Evolutionary conservation across 35 echinoderm and acorn worm genomes (phyloP), one percentile per base, ranked within the genome.

Genomic region (Apostichopus parvimensis): DNA sequence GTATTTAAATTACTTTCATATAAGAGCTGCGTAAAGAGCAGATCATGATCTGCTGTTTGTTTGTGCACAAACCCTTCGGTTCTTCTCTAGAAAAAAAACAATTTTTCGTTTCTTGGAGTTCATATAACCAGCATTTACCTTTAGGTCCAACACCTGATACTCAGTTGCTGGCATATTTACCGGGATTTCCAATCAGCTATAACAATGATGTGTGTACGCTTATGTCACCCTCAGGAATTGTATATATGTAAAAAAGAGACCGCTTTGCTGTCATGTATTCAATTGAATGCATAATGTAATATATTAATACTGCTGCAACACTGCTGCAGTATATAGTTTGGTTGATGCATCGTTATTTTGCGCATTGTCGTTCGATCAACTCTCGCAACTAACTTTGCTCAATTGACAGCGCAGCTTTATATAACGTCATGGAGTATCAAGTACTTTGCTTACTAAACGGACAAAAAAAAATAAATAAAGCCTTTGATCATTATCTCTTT

Each of bases 401-500:
- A 75, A 75, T 75, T 75, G 71, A 18, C 17, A 18, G 71, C n/a
- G 71, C 0, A 61, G 34, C 34, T 45, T 45, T 45, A 45, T 45
- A 45, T 45, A 45, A 45, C 34, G 34, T 61, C 12, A 61, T 9
- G 58, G 12, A 61, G 12, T 12, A 61, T 12, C 58, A 5, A 8
- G 58, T 61, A 61, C 58, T 61, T 45, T 45, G 34, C 34, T 45
- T 45, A 45, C 34, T 45, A 45, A 45, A 61, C 12, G n/a, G n/a
- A n/a, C 71, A 75, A 0, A 18, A 75, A 75, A 18, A 75, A 75
- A 5, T 12, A 61, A 75, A 75, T 9, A 11, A 75, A 14, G 6
- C 14, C 17, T 75, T 75, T 22, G 71, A 75, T 75, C 71, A 20
- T 75, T 75, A 75, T 75, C 71, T 75, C n/a, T 61, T 75, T 75